These are phyloP conservation scores for Tetragnatha montana DNA, from an alignment of 2,888 invertebrate species.

Conservation along the genomic window DNA sequence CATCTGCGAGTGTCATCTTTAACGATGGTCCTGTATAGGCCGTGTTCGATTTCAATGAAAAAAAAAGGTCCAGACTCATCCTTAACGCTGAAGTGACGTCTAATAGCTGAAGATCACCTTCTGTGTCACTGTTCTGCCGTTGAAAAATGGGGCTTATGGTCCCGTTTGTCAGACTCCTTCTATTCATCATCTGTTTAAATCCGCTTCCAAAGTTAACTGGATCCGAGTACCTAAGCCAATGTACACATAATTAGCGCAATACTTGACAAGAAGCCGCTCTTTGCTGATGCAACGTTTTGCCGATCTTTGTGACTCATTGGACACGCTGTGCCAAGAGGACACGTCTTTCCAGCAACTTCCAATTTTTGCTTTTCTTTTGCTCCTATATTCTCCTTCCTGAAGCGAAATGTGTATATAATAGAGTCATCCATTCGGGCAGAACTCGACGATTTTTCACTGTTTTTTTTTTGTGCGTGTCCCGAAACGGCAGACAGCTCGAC, in stretches of 20 bases:
- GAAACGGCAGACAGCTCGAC: constrained; percentile 52
- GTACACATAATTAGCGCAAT: constrained; percentile 66
- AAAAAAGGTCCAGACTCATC: too few relatives aligned
- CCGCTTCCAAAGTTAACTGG: constrained; percentile 32
- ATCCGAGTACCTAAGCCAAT: constrained; percentile 45
- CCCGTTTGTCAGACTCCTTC: neutral
- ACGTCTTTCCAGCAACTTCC: neutral
- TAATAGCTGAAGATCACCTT: neutral
- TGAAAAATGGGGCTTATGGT: neutral
- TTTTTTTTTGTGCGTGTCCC: constrained; percentile 19
- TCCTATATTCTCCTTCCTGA: constrained; percentile 6
- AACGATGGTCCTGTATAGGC: too few relatives aligned
- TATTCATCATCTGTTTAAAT: constrained; percentile 25
- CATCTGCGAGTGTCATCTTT: too few relatives aligned
- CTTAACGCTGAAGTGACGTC: too few relatives aligned
- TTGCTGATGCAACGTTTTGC: constrained; percentile 13
- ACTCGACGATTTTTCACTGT: constrained; percentile 21
- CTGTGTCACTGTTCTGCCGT: neutral
- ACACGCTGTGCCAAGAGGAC: constrained; percentile 30
- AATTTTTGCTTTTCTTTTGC: neutral
- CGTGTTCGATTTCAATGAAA: too few relatives aligned
- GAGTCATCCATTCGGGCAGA: constrained; percentile 49
- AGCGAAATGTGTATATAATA: constrained; percentile 6
- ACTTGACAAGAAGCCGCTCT: constrained; percentile 53
- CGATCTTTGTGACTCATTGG: constrained; percentile 39